Evolutionary conservation across 2,113 vertebrate species (phyloP).

Genomic region (Lepus timidus): DNA sequence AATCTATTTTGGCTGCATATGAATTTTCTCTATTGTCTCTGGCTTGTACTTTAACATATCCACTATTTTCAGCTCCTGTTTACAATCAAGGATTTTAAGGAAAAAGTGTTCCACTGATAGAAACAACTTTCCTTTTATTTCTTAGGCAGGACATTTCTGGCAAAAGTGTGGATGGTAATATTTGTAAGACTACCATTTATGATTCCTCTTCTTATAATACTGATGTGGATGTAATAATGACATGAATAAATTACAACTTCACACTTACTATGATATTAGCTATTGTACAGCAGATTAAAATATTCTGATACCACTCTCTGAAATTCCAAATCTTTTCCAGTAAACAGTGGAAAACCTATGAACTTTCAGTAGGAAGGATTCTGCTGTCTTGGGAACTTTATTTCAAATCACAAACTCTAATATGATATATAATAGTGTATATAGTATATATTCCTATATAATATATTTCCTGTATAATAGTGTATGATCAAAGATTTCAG

Average conservation of each 20-base stretch:
- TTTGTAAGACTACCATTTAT: constrained; percentile 24
- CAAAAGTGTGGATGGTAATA: constrained; percentile 39
- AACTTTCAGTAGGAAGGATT: constrained; percentile 46
- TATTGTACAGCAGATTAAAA: constrained; percentile 44
- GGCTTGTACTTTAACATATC: constrained; percentile 13
- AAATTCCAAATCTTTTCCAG: constrained; percentile 5
- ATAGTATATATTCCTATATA: no score
- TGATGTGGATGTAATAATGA: background rate
- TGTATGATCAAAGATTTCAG: constrained; percentile 25
- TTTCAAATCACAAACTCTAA: constrained; percentile 31
- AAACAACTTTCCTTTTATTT: constrained; percentile 57
- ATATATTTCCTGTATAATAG: constrained; percentile 35
- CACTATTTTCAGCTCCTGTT: constrained; percentile 56
- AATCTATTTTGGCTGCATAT: constrained; percentile 12
- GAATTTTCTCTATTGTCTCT: constrained; percentile 27
- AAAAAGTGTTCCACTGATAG: constrained; percentile 6
- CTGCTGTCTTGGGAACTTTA: constrained; percentile 34
- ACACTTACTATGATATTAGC: background rate
- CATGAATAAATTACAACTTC: constrained; percentile 65
- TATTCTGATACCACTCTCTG: constrained; percentile 46
- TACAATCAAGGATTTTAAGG: constrained; percentile 54
- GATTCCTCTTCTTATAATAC: constrained; percentile 46
- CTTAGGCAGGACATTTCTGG: constrained; percentile 14
- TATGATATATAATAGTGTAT: no score
- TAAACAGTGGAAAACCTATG: constrained; percentile 45